Conservation (phyloP, 2,888 invertebrate species). For the Drosophila imparisetae region DNA sequence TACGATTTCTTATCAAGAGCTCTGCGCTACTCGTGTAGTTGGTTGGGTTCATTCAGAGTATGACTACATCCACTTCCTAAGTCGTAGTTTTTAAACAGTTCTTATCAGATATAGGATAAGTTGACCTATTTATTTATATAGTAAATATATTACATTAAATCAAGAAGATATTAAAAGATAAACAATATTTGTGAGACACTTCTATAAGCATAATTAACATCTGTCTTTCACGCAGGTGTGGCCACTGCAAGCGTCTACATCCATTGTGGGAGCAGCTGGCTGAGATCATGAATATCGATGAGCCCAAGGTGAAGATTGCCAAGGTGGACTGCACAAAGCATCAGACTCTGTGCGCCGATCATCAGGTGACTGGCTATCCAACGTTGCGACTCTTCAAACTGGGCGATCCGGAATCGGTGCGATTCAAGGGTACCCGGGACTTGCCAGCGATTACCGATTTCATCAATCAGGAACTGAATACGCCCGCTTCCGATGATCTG, state of each 20-base stretch:
- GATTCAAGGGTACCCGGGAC: constrained; percentile 92
- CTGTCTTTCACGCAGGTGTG: constrained; percentile 88
- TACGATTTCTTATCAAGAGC: neutral
- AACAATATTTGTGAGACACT: neutral
- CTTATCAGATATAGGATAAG: neutral
- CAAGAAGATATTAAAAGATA: too few species aligned
- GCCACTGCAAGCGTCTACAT: constrained; percentile 88
- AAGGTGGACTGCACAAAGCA: constrained; percentile 94
- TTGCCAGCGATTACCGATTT: constrained; percentile 91
- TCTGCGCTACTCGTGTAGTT: neutral
- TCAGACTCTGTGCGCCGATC: constrained; percentile 90
- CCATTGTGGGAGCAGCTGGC: constrained; percentile 94
- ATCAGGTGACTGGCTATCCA: constrained; percentile 93
- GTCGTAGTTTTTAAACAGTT: neutral
- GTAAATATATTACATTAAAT: too few species aligned
- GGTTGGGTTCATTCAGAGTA: neutral
- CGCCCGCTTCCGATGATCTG: constrained; percentile 54
- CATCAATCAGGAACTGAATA: constrained; percentile 89
- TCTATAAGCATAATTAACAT: neutral
- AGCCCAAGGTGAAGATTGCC: constrained; percentile 89
- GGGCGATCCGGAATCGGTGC: constrained; percentile 88
- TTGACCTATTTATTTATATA: neutral
- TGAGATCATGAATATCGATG: constrained; percentile 88
- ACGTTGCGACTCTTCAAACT: constrained; percentile 92
- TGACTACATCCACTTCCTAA: neutral